phyloP scores from a whole-genome alignment of 1,140 invertebrate genomes.

The Caenorhabditis remanei region DNA sequence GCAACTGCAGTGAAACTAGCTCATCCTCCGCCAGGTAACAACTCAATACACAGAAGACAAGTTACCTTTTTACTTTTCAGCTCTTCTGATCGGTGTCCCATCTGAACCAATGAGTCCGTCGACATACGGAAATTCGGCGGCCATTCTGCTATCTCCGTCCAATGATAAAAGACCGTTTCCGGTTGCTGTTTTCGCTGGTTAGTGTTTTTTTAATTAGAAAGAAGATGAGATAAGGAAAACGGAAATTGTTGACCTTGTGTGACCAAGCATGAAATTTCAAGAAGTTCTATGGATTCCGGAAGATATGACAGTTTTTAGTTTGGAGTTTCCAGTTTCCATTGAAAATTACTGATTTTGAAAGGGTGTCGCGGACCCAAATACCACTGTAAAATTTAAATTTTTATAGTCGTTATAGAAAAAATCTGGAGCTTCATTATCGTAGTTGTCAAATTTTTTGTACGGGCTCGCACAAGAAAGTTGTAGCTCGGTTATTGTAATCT shows the following conservation, averaged over 20 bases:
- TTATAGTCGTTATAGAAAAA: too few relatives aligned
- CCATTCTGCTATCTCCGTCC: constrained; percentile 69
- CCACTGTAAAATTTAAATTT: too few relatives aligned
- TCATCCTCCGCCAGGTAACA: constrained; percentile 70
- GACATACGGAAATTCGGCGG: constrained; percentile 58
- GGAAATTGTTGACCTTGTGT: background rate
- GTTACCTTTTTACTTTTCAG: constrained; percentile 56
- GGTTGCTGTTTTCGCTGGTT: constrained; percentile 72
- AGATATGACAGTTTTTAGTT: too few relatives aligned
- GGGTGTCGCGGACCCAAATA: too few relatives aligned
- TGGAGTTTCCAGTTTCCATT: too few relatives aligned
- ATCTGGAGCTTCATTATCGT: too few relatives aligned
- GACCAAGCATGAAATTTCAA: background rate
- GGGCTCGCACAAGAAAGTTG: too few relatives aligned
- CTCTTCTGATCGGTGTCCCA: constrained; percentile 72
- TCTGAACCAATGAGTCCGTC: constrained; percentile 66
- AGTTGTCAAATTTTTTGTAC: too few relatives aligned
- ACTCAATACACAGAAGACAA: background rate
- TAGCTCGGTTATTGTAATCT: too few relatives aligned
- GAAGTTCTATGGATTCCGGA: too few relatives aligned
- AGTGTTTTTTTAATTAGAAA: constrained; percentile 50
- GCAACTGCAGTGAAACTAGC: constrained; percentile 68
- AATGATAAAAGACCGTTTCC: constrained; percentile 71
- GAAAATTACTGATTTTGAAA: too few relatives aligned
- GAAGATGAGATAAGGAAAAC: background rate